These are phyloP conservation scores for Agonopterix arenella DNA, from an alignment of 2,888 invertebrate species.

Conservation along the genomic window DNA sequence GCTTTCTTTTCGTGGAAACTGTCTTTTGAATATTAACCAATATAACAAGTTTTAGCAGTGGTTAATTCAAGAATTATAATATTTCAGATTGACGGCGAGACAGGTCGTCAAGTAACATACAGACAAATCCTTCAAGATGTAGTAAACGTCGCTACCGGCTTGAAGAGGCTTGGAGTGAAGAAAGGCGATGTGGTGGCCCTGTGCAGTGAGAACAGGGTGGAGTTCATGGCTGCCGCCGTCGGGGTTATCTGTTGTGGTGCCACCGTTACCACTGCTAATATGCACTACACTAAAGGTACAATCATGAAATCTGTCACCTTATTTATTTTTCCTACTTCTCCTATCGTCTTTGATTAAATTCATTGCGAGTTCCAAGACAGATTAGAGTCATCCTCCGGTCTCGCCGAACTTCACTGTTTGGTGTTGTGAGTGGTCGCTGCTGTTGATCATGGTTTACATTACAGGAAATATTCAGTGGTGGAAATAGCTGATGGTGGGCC, in stretches of 20 bases:
- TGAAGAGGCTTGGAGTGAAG: constrained; percentile 58
- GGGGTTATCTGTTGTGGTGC: constrained; percentile 73
- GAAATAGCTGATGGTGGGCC: too few relatives aligned
- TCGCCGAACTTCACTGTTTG: too few relatives aligned
- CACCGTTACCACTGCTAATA: constrained; percentile 75
- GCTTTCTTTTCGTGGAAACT: too few relatives aligned
- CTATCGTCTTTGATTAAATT: too few relatives aligned
- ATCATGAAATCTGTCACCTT: not conserved
- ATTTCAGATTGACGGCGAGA: constrained; percentile 72
- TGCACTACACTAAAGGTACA: constrained; percentile 66
- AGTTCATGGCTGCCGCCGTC: constrained; percentile 66
- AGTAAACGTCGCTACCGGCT: constrained; percentile 64
- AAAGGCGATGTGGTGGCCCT: constrained; percentile 72
- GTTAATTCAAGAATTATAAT: not conserved
- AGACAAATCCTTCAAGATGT: constrained; percentile 63
- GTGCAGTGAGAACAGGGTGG: constrained; percentile 78
- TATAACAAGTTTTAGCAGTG: too few relatives aligned
- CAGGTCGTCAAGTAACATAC: constrained; percentile 65
- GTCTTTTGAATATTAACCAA: too few relatives aligned
- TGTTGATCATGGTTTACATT: too few relatives aligned
- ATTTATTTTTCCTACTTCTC: too few relatives aligned
- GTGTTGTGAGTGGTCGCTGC: too few relatives aligned
- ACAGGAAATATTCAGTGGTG: too few relatives aligned
- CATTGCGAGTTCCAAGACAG: too few relatives aligned
- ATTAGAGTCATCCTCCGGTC: too few relatives aligned